Base-by-base conservation (phyloP, 2,797 vertebrate genomes). In the Poecilia picta region DNA sequence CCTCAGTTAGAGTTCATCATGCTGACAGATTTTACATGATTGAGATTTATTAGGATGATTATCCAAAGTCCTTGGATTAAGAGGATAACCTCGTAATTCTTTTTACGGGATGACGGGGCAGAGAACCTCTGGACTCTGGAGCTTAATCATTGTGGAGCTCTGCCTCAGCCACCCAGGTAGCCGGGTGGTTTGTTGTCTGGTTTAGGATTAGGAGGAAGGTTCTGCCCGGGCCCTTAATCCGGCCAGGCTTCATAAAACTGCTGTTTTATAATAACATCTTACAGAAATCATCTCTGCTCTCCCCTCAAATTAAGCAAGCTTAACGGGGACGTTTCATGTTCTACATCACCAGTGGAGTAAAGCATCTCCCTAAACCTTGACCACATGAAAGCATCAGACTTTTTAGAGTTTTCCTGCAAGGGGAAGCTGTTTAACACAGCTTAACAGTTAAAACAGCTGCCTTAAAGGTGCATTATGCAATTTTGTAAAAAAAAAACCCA, bases 211-310 rank as follows among this genome's bases (percentile, higher is more conserved):
- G 55, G 51, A 25, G 36, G 15, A 23, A 16, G 6, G 13, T 11
- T 43, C 11, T 45, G 76, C 25, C 41, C 25, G 23, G 78, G 81
- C 81, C 55, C 49, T 53, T 6, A 0, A 16, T 82, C 74, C 78
- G 87, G 47, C 49, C 62, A 0, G 71, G 45, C 23, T n/a, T 55
- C 3, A n/a, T 11, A 77, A 75, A 81, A 81, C 18, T 80, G 10
- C 62, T 77, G 82, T 87, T 83, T 78, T 92, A 88, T 92, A 87
- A 88, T 89, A 88, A 90, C 57, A 77, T 41, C 28, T 82, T 4
- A 4, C 82, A 45, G 76, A 5, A 64, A 84, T 92, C 83, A 49
- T n/a, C 66, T 51, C 68, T 72, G 62, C 64, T 82, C 74, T 84
- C 74, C 74, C 68, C 46, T 84, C 57, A 77, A 84, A 88, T 87